phyloP scores from a whole-genome alignment of 1,140 invertebrate species.

The Anagrus nilaparvatae region DNA sequence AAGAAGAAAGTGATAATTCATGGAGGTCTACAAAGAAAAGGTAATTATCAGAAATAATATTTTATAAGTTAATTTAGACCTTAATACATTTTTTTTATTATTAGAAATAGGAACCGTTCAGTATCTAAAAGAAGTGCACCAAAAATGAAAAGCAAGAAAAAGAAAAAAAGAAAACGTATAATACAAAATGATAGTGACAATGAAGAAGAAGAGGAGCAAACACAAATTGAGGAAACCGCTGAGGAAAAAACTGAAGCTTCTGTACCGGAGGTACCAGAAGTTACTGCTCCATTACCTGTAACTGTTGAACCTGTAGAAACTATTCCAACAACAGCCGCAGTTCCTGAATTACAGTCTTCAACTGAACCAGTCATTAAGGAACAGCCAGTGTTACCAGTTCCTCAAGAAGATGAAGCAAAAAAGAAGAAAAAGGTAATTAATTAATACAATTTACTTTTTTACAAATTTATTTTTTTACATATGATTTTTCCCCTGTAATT shows the following conservation, averaged over 20 bases:
- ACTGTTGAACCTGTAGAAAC: background rate
- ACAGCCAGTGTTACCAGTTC: background rate
- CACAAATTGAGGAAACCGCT: constrained; percentile 5
- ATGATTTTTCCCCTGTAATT: background rate
- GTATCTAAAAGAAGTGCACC: constrained; percentile 24
- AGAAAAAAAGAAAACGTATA: constrained; percentile 41
- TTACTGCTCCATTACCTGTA: background rate
- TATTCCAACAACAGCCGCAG: background rate
- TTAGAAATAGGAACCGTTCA: constrained; percentile 29
- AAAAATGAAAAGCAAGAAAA: constrained; percentile 41
- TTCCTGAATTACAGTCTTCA: background rate
- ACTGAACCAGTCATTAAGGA: background rate
- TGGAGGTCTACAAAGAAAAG: constrained; percentile 46
- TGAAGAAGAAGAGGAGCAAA: constrained; percentile 29
- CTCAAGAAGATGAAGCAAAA: constrained; percentile 21
- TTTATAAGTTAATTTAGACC: background rate
- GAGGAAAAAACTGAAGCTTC: constrained; percentile 6
- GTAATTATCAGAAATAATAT: constrained; percentile 16
- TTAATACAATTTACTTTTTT: background rate
- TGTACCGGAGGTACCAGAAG: background rate
- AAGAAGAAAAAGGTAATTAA: constrained; percentile 33
- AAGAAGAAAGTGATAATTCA: constrained; percentile 50
- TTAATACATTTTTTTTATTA: constrained; percentile 10
- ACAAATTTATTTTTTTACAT: background rate
- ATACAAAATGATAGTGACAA: constrained; percentile 41